Percentiles rank a stretch among this genome's conserved stretches.
These are phyloP conservation scores for Cydia strobilella DNA, from an alignment of 1,140 invertebrate genomes.

Conservation along the genomic window DNA sequence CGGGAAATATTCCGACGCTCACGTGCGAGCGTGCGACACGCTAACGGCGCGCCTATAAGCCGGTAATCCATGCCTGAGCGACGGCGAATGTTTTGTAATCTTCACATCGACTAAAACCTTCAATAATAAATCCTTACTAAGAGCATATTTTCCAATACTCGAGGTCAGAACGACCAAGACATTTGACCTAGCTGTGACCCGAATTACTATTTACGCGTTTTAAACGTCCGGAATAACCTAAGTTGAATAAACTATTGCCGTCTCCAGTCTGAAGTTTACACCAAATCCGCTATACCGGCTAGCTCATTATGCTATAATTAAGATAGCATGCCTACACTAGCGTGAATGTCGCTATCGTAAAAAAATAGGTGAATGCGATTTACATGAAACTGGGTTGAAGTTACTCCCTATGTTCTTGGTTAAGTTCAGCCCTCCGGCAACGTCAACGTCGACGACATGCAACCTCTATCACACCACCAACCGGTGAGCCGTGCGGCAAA, in stretches of 20 bases:
- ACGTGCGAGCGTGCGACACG: conserved; percentile 14
- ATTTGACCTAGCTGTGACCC: conserved; percentile 12
- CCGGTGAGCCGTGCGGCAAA: conserved; percentile 6
- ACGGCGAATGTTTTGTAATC: conserved; percentile 2
- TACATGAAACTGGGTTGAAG: background rate
- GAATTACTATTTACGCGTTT: background rate
- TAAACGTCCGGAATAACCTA: conserved; percentile 5
- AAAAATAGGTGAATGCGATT: background rate
- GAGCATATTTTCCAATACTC: background rate
- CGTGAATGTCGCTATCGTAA: background rate
- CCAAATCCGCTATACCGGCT: background rate
- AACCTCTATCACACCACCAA: conserved; percentile 16
- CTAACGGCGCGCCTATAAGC: conserved; percentile 5
- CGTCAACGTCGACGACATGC: conserved; percentile 12
- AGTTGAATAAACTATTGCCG: conserved; percentile 1
- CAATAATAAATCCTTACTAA: background rate
- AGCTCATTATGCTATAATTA: background rate
- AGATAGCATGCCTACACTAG: background rate
- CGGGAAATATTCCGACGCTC: conserved; percentile 20
- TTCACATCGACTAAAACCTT: background rate
- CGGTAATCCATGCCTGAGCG: conserved; percentile 5
- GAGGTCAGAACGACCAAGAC: background rate
- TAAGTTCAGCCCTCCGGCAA: background rate
- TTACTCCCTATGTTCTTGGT: conserved; percentile 2
- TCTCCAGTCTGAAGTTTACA: background rate